These are phyloP conservation scores for Podarcis raffonei DNA, from an alignment of 2,113 vertebrate genomes.

Conservation along the genomic window DNA sequence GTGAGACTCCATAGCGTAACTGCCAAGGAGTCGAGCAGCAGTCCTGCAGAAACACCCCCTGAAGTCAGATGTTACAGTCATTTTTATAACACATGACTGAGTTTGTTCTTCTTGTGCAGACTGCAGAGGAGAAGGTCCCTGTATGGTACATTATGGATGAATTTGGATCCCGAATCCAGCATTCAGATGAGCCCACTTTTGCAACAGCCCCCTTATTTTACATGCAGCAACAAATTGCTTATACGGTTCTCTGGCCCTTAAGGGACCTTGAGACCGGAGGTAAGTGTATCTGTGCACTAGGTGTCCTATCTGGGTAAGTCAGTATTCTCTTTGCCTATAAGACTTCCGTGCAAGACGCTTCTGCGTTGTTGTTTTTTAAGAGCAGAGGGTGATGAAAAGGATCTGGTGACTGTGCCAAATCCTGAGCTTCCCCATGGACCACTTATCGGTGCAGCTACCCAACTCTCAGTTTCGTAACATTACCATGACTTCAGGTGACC, in stretches of 20 bases:
- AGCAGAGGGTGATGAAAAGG: too few relatives aligned
- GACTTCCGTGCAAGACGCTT: not conserved
- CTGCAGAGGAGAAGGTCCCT: constrained; percentile 87
- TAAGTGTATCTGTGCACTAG: constrained; percentile 62
- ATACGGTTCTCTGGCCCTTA: constrained; percentile 91
- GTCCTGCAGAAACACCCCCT: not conserved
- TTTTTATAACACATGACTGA: rapidly evolving
- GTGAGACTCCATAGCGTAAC: not conserved
- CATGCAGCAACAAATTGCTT: constrained; percentile 81
- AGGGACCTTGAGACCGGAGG: constrained; percentile 87
- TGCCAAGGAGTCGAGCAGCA: not conserved
- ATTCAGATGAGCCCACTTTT: constrained; percentile 86
- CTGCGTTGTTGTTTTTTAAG: too few relatives aligned
- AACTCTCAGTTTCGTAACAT: too few relatives aligned
- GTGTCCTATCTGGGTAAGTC: not conserved
- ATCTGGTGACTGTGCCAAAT: too few relatives aligned
- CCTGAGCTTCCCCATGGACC: too few relatives aligned
- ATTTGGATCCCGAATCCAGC: constrained; percentile 92
- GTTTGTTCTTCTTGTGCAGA: constrained; percentile 55
- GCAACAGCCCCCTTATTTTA: constrained; percentile 89
- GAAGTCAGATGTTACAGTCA: too few relatives aligned
- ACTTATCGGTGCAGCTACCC: too few relatives aligned
- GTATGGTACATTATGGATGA: constrained; percentile 99
- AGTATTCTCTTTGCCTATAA: not conserved
- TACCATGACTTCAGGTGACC: too few relatives aligned